phyloP scores from a whole-genome alignment of 2,113 vertebrate genomes.

The Ailuropoda melanoleuca region DNA sequence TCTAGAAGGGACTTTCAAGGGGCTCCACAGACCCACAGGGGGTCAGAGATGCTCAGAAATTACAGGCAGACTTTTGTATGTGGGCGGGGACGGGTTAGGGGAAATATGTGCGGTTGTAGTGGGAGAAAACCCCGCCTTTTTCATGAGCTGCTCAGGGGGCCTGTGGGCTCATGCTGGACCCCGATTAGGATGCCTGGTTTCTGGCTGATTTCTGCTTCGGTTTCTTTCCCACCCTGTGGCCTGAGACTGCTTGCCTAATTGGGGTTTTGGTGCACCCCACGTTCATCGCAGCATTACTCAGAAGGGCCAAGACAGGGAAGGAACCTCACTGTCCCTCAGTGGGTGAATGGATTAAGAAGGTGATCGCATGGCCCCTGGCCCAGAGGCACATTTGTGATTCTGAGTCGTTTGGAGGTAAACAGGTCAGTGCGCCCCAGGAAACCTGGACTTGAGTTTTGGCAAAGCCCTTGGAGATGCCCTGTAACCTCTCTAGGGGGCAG shows the following conservation, averaged over 20 bases:
- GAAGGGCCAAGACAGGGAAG: background rate
- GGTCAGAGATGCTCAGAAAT: background rate
- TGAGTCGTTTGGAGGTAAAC: background rate
- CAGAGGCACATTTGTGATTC: background rate
- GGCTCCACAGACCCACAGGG: background rate
- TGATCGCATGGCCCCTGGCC: fast-evolving
- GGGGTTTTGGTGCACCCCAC: background rate
- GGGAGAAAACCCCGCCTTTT: background rate
- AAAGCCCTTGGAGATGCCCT: background rate
- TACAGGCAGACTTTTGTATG: background rate
- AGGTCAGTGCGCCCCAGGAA: background rate
- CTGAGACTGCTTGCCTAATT: background rate
- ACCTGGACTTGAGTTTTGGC: background rate
- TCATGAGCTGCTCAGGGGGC: background rate
- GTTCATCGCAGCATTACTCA: background rate
- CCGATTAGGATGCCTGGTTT: background rate
- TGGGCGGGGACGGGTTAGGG: background rate
- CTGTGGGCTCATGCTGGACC: background rate
- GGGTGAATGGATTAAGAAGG: background rate
- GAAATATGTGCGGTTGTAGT: background rate
- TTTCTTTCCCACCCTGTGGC: background rate
- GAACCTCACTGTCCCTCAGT: background rate
- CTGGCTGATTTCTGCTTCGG: background rate
- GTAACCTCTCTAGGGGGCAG: background rate
- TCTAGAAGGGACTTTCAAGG: background rate